Evolutionary conservation across 2,113 vertebrate genomes (phyloP), one percentile per base, ranked within the genome.

Genomic region (Epinephelus moara): DNA sequence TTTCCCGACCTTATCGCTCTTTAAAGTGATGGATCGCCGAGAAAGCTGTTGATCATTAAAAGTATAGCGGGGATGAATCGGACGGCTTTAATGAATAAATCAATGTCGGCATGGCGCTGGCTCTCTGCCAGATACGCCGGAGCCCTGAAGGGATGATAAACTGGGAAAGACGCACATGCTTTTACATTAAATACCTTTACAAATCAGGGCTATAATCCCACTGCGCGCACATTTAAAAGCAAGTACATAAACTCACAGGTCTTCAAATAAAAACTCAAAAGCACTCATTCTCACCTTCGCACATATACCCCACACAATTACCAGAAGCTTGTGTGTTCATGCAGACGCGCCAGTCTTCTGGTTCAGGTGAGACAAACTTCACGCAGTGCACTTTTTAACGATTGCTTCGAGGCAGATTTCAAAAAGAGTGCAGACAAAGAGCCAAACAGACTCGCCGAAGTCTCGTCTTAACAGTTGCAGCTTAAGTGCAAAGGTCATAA

Each of bases 11-110:
- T 40, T 52, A 64, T 72, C 4, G 27, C 69, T 63, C 57, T 17
- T 60, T 47, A 73, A 45, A 0, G 2, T 73, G 77, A 71, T 10
- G 19, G 70, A 81, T 67, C n/a, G 49, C 50, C 14, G 55, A 63
- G 59, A 75, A 83, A 71, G 18, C 49, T 27, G 70, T 15, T 1
- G 52, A 23, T 9, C 70, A 70, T 91, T 87, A 81, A 80, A 79
- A 6, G 3, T 50, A 25, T 11, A 62, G 50, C 23, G 0, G 12
- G 52, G 59, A 50, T 25, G 53, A 85, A 81, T 76, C 42, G 0
- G 77, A 57, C 64, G 3, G 33, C 50, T 49, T 45, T 33, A 56
- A 64, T 30, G 18, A 63, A 85, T 83, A 83, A 86, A 83, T 89
- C 88, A 81, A 30, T 1, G 84, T 80, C 72, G 25, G 69, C 80